A percentile compares a stretch with the other conserved stretches of the same genome.
phyloP scores from a whole-genome alignment of 2,113 vertebrate genomes.

The Dipodomys stephensi region DNA sequence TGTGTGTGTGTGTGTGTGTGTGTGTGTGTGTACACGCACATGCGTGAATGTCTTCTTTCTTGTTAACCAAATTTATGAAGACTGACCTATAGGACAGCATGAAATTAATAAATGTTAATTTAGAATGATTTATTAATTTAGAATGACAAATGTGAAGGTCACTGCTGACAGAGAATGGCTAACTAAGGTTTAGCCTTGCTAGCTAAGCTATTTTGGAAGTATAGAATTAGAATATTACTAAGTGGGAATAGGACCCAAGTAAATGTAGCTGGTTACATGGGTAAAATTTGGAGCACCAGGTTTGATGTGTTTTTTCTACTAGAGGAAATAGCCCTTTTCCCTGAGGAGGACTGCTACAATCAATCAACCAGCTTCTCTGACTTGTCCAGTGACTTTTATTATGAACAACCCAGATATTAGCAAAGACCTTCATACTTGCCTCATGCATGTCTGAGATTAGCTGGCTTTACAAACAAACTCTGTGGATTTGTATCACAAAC shows the following conservation, averaged over 20 bases:
- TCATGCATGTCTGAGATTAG: not conserved
- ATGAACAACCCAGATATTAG: not conserved
- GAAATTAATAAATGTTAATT: not conserved
- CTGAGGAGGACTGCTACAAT: not conserved
- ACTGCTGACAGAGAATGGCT: not conserved
- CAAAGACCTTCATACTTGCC: not conserved
- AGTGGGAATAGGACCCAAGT: not conserved
- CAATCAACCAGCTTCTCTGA: not conserved
- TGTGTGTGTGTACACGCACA: too few species aligned
- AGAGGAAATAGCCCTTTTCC: not conserved
- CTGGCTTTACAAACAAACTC: not conserved
- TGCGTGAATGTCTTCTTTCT: not conserved
- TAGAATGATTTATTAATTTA: not conserved
- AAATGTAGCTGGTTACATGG: not conserved
- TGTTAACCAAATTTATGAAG: not conserved
- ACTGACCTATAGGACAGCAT: not conserved
- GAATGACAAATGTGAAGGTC: not conserved
- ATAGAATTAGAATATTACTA: conserved; percentile 4
- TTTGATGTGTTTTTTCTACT: not conserved
- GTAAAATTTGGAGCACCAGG: not conserved
- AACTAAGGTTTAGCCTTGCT: not conserved
- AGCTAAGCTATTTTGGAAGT: conserved; percentile 31
- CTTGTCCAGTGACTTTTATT: not conserved
- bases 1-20: too few species aligned
- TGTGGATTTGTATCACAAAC: not conserved